Evolutionary conservation across 2,888 invertebrate genomes (phyloP).

Genomic region (Elysia crispata): DNA sequence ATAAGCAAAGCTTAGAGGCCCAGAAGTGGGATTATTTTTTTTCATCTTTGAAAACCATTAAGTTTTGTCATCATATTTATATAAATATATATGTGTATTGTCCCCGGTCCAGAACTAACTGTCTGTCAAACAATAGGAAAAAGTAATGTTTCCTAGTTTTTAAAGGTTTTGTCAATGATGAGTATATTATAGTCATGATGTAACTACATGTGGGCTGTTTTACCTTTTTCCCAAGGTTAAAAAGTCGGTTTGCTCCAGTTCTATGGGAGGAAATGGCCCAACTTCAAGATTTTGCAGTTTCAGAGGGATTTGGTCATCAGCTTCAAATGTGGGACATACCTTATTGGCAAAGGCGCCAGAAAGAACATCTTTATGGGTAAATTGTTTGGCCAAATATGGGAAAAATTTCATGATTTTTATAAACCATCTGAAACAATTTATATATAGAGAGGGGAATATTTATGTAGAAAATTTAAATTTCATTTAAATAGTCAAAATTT

Average conservation of each 20-base stretch:
- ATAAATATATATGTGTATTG: background rate
- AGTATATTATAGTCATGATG: no score
- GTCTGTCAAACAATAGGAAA: background rate
- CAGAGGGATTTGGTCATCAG: conserved; percentile 84
- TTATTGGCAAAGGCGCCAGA: conserved; percentile 90
- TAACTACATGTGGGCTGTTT: no score
- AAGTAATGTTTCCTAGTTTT: no score
- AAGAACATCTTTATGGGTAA: conserved; percentile 81
- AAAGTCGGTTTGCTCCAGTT: conserved; percentile 79
- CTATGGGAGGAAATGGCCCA: conserved; percentile 79
- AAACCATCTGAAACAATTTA: no score
- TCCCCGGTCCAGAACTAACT: background rate
- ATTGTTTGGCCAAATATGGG: no score
- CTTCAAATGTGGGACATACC: conserved; percentile 90
- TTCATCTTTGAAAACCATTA: background rate
- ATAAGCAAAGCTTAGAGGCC: background rate
- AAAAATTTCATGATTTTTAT: no score
- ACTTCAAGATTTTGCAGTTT: conserved; percentile 85
- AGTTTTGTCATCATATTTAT: background rate
- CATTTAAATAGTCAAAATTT: no score
- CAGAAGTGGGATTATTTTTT: no score
- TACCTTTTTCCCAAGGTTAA: conserved; percentile 33
- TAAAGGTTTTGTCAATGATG: no score
- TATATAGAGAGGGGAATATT: no score
- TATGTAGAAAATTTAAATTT: no score